Base-by-base conservation (phyloP, 2,797 vertebrate genomes). In the Halcyon chelicuti region DNA sequence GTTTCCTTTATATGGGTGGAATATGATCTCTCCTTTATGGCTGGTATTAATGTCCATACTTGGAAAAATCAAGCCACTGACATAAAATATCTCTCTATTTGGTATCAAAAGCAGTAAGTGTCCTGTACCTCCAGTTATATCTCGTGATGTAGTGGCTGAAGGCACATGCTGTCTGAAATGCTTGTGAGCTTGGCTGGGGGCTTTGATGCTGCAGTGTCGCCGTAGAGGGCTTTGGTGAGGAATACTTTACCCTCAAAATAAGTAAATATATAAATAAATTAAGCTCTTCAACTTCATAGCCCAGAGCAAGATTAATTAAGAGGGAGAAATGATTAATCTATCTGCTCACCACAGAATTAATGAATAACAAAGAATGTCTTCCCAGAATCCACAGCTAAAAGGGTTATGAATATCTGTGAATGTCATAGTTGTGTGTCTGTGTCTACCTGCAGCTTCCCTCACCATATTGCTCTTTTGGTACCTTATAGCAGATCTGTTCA, bases 261-360 rank as follows among this genome's bases (percentile, higher is more conserved):
- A 88, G 57, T 51, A 94, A 96, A 93, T 93, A 91, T 70, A 88
- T 90, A 90, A 94, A 79, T 92, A 94, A 95, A 86, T 76, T 5
- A 82, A 93, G 66, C 46, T 81, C 49, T 88, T 79, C 58, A 20
- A 70, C 55, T 84, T 93, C 47, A 12, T 71, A 79, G 90, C 94
- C 83, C 33, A 47, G 26, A 84, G 90, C 79, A 82, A 90, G 83
- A 81, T 86, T 90, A 92, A 92, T 93, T 95, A 94, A 86, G 71
- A 76, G 40, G 22, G 70, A 22, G 82, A 93, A 94, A 90, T 67
- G 33, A 80, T 82, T 93, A 66, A 94, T 95, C 86, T 95, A 4
- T 86, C 70, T 84, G 52, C 74, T 94, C 37, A 46, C 73, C 33
- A 58, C 33, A 74, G 91, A 93, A 90, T 85, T 94, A 93, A 90